A percentile compares a stretch with the other conserved stretches of the same genome.
Evolutionary conservation across 2,797 vertebrate genomes (phyloP).

Genomic region (Manis javanica): DNA sequence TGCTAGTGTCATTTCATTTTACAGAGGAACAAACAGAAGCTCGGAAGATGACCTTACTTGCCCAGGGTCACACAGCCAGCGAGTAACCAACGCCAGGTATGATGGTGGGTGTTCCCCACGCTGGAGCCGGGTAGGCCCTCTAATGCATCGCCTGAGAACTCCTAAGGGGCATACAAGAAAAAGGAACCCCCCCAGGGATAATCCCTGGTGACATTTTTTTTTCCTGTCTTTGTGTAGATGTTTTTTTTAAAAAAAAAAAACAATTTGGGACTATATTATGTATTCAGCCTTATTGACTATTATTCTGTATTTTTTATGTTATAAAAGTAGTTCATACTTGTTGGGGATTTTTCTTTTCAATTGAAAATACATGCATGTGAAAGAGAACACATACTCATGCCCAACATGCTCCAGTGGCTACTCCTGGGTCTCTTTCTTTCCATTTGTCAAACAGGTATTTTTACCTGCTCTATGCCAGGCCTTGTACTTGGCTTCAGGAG

Average conservation of each 20-base stretch:
- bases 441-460: neutral
- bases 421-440: rapidly evolving
- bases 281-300: neutral
- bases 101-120: neutral
- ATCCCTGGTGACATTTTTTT: neutral
- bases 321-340: neutral
- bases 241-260: neutral
- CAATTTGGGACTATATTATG: neutral
- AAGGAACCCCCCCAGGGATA: neutral
- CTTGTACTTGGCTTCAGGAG: neutral
- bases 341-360: neutral
- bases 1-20: too few species aligned
- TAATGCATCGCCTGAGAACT: neutral
- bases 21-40: neutral
- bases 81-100: rapidly evolving
- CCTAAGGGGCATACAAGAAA: rapidly evolving
- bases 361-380: neutral
- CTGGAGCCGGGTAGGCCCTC: neutral
- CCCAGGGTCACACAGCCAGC: neutral
- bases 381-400: neutral
- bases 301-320: neutral
- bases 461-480: neutral
- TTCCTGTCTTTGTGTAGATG: neutral
- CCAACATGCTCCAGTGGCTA: neutral
- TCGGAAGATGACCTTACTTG: neutral